These are phyloP conservation scores for Scolanthus callimorphus DNA, from an alignment of 92 coral and sea anemone species.

Conservation along the genomic window DNA sequence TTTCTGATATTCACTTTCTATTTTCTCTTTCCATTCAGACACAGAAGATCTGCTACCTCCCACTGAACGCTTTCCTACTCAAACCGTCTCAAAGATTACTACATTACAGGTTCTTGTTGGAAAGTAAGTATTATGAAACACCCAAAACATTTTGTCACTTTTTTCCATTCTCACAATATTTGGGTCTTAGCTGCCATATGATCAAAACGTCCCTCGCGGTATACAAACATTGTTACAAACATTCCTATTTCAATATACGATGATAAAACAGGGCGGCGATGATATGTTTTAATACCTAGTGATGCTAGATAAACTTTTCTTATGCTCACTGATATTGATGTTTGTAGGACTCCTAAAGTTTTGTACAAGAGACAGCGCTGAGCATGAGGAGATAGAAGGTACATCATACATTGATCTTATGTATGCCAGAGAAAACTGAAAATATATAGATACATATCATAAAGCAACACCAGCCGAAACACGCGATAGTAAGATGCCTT, in stretches of 20 bases:
- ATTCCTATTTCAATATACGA: neutral
- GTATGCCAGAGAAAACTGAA: no score
- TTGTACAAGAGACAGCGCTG: constrained; percentile 72
- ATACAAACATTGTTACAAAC: no score
- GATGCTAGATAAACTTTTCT: no score
- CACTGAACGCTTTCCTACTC: constrained; percentile 88
- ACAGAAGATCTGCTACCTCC: constrained; percentile 89
- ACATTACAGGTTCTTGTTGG: constrained; percentile 84
- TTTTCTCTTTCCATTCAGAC: constrained; percentile 57
- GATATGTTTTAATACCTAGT: no score
- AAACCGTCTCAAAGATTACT: constrained; percentile 95
- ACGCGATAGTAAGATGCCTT: neutral
- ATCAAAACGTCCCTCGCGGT: no score
- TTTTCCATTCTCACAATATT: no score
- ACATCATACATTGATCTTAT: neutral
- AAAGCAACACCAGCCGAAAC: neutral
- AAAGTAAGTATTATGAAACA: constrained; percentile 83
- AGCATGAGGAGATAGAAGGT: constrained; percentile 82
- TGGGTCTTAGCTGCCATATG: no score
- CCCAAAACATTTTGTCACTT: no score
- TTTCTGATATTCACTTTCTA: no score
- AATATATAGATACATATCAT: no score
- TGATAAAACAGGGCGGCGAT: no score
- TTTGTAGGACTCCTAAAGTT: constrained; percentile 71
- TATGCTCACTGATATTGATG: no score